Evolutionary conservation across 1,140 invertebrate species (phyloP).

Genomic region (Drosophila rufa): DNA sequence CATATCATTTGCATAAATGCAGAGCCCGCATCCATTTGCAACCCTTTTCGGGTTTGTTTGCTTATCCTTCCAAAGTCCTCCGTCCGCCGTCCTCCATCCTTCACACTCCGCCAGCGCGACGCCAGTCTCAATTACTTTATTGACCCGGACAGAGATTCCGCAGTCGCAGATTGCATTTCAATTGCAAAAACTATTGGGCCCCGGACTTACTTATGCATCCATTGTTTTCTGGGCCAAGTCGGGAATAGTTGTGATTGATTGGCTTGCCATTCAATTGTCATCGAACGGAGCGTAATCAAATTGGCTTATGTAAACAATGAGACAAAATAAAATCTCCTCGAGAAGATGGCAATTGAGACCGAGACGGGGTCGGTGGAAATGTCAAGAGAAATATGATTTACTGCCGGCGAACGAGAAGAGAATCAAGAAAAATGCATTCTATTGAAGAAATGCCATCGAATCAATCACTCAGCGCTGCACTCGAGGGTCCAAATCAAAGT

Average conservation of each 20-base stretch:
- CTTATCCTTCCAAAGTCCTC: slow-evolving; percentile 39
- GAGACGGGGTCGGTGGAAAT: slow-evolving; percentile 63
- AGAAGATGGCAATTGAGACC: slow-evolving; percentile 59
- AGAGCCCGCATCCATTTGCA: slow-evolving; percentile 56
- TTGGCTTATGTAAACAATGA: slow-evolving; percentile 75
- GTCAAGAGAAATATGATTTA: slow-evolving; percentile 81
- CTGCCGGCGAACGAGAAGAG: slow-evolving; percentile 34
- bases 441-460: slow-evolving; percentile 40
- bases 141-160: slow-evolving; percentile 50
- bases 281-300: slow-evolving; percentile 70
- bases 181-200: slow-evolving; percentile 51
- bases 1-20: slow-evolving; percentile 51
- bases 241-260: slow-evolving; percentile 70
- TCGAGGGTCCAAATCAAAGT: slow-evolving; percentile 32
- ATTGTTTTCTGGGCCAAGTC: slow-evolving; percentile 56
- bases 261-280: slow-evolving; percentile 71
- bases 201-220: slow-evolving; percentile 25
- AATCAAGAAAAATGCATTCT: slow-evolving; percentile 40
- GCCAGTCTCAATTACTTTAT: slow-evolving; percentile 83
- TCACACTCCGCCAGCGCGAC: slow-evolving; percentile 49
- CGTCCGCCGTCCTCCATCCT: slow-evolving; percentile 13
- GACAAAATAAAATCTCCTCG: slow-evolving; percentile 7
- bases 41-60: slow-evolving; percentile 45
- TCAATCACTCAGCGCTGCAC: slow-evolving; percentile 35
- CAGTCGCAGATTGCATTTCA: slow-evolving; percentile 49